Evolutionary conservation across 2,113 vertebrate species (phyloP).

Genomic region (Proterorhinus semilunaris): DNA sequence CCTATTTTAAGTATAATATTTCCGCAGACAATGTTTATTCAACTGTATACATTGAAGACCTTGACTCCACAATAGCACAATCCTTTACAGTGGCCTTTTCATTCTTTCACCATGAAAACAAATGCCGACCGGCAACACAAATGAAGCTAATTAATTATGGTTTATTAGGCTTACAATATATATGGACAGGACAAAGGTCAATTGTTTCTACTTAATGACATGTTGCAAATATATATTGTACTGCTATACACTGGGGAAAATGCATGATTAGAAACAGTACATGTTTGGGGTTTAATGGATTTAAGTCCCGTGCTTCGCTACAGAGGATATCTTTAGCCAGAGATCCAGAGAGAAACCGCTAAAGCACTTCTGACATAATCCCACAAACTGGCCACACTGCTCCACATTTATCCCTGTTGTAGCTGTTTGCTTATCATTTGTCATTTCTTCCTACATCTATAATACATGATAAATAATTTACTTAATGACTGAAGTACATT

Average conservation of each 20-base stretch:
- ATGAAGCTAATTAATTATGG: conserved; percentile 45
- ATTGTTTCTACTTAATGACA: conserved; percentile 16
- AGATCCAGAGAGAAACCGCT: conserved; percentile 41
- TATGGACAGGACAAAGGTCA: conserved; percentile 9
- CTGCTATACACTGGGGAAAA: neutral
- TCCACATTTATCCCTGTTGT: neutral
- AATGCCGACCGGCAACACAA: conserved; percentile 6
- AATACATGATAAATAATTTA: neutral
- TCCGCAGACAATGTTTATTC: conserved; percentile 12
- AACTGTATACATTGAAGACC: conserved; percentile 32
- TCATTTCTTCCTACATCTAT: neutral
- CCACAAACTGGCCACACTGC: conserved; percentile 40
- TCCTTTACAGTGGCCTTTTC: conserved; percentile 12
- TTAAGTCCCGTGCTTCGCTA: conserved; percentile 42
- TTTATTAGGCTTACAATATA: conserved; percentile 35
- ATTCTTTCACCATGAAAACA: conserved; percentile 29
- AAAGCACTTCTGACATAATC: conserved; percentile 60
- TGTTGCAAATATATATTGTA: neutral
- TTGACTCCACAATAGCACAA: conserved; percentile 24
- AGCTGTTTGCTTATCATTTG: neutral
- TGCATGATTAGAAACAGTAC: conserved; percentile 16
- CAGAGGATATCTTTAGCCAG: conserved; percentile 64
- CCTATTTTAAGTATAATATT: neutral
- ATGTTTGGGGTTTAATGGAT: conserved; percentile 38
- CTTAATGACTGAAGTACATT: neutral